Conservation (phyloP, 2,797 vertebrate species). For the Agapornis canus region DNA sequence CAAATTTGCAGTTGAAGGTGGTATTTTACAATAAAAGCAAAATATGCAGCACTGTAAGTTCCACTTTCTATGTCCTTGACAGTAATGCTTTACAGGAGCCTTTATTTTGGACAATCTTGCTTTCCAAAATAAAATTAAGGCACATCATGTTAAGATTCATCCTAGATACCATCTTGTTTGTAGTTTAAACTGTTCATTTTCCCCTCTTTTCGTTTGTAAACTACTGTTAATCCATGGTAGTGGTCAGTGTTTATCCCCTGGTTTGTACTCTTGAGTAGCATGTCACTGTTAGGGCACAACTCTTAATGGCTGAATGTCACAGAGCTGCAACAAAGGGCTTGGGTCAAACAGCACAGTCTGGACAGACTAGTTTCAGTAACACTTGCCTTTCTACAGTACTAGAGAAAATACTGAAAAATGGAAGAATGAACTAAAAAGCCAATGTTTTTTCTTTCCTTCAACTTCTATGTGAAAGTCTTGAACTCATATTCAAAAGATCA, state of each 20-base stretch:
- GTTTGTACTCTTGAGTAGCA: neutral
- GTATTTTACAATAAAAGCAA: neutral
- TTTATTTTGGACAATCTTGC: neutral
- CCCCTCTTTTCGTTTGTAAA: neutral
- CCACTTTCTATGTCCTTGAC: neutral
- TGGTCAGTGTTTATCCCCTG: neutral
- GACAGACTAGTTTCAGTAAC: neutral
- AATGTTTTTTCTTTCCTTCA: neutral
- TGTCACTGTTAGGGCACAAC: rapidly evolving
- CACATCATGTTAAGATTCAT: neutral
- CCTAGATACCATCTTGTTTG: rapidly evolving
- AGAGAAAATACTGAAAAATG: neutral
- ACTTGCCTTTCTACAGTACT: neutral
- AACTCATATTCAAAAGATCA: neutral
- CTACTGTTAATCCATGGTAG: neutral
- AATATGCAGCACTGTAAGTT: neutral
- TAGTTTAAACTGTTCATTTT: neutral
- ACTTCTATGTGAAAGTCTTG: neutral
- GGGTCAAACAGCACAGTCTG: neutral
- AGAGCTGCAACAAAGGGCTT: neutral
- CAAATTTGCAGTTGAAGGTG: neutral
- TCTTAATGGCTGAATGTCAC: neutral
- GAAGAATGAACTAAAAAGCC: neutral
- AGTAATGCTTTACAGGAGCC: neutral
- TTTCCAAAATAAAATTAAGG: neutral